Evolutionary conservation across 1,140 invertebrate species (phyloP).

Genomic region (Hyposmocoma kahamanoa): DNA sequence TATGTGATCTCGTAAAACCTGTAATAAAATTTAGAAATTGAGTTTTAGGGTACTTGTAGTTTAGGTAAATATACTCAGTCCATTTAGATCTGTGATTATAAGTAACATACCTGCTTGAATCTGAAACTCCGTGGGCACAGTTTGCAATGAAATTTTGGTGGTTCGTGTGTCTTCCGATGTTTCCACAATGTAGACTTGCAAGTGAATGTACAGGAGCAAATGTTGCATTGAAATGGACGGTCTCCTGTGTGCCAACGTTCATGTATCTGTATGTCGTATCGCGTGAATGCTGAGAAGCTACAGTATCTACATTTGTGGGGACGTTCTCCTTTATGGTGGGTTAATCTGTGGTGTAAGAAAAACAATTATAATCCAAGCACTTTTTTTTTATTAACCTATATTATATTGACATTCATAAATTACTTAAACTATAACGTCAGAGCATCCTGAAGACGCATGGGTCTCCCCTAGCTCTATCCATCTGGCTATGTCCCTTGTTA

Average conservation of each 20-base stretch:
- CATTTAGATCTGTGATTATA: not conserved
- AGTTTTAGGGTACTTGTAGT: not conserved
- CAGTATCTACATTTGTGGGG: slow-evolving; percentile 69
- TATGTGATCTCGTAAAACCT: slow-evolving; percentile 27
- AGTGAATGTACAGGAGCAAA: slow-evolving; percentile 70
- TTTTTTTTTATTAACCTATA: too few relatives aligned
- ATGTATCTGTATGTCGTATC: slow-evolving; percentile 65
- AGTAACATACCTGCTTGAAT: slow-evolving; percentile 24
- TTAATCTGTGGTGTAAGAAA: slow-evolving; percentile 22
- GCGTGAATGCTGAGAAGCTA: slow-evolving; percentile 61
- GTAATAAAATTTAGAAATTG: slow-evolving; percentile 7
- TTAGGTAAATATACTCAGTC: not conserved
- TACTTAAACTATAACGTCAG: not conserved
- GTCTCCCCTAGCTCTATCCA: not conserved
- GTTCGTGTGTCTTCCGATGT: slow-evolving; percentile 20
- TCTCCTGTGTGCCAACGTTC: slow-evolving; percentile 75
- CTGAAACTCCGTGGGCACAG: slow-evolving; percentile 19
- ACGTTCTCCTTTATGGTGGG: slow-evolving; percentile 75
- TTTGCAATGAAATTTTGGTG: slow-evolving; percentile 19
- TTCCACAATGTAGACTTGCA: slow-evolving; percentile 39
- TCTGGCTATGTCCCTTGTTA: not conserved
- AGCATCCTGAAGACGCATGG: too few relatives aligned
- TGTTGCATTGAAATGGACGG: slow-evolving; percentile 71
- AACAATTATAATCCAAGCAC: slow-evolving; percentile 9
- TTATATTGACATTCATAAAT: not conserved